Evolutionary conservation across 2,113 vertebrate genomes (phyloP), one percentile per base, ranked within the genome.

Genomic region (Myotis lucifugus): DNA sequence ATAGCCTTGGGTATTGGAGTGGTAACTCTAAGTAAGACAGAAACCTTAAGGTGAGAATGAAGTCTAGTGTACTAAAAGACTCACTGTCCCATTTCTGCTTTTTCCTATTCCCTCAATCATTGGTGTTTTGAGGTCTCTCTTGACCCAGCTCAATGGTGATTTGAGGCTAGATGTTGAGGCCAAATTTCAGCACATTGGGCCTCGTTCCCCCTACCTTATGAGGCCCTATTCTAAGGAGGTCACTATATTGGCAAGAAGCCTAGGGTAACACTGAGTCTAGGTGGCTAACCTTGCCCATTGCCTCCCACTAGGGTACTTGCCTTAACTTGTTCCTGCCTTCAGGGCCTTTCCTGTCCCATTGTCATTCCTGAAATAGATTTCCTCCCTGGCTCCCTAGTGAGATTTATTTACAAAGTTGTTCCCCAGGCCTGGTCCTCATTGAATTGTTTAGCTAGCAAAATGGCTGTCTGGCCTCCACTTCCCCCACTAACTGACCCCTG

Each of bases 281-380:
- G 64, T 92, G 69, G 79, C 50, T 97, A 96, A 86, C 67, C 72
- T 95, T 93, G 90, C 37, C 23, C 2, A 4, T 89, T 90, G 64
- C 92, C 66, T 96, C 90, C 82, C 81, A 76, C 66, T 90, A 77
- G 66, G 56, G 46, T 73, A 77, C 64, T 97, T 94, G 89, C 73
- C 87, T 97, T 93, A 91, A 91, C 92, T 95, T 96, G 92, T 95
- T 94, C 84, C 78, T 96, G 89, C 82, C 54, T 96, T 97, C 54
- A 77, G 78, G 78, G 86, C 54, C 67, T 97, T 97, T 97, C 96
- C 97, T 95, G 96, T 96, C 70, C 85, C 79, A 96, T 97, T 96
- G 96, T 96, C 92, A 94, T 34, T 91, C 96, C 94, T 91, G 87
- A 97, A 97, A 97, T 96, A 97, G 97, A 97, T 96, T 97, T 97